Percentiles rank a stretch among this genome's conserved stretches.
Conservation (phyloP, 2,113 vertebrate genomes). For the Ageneiosus marmoratus region DNA sequence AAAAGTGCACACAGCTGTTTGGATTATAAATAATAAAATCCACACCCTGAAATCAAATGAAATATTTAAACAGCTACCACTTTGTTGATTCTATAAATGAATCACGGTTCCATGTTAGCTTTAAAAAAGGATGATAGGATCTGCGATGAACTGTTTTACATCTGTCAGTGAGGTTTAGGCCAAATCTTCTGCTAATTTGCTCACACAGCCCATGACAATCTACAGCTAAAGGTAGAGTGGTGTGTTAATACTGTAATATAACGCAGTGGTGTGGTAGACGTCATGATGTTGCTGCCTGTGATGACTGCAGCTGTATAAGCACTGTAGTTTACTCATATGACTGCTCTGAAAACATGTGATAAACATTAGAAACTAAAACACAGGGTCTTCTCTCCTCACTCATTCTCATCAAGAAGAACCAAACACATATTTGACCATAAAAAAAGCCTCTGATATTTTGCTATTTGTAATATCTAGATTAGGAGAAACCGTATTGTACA, state of each 20-base stretch:
- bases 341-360: not conserved
- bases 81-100: constrained; percentile 45
- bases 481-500: not conserved
- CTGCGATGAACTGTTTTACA: constrained; percentile 7
- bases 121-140: constrained; percentile 22
- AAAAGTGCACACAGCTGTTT: constrained; percentile 39
- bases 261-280: not conserved
- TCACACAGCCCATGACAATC: not conserved
- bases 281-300: not conserved
- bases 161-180: not conserved
- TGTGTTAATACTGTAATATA: not conserved
- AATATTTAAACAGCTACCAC: constrained; percentile 61
- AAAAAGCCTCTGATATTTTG: constrained; percentile 11
- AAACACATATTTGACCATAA: constrained; percentile 53
- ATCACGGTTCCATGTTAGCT: constrained; percentile 50
- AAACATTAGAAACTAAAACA: not conserved
- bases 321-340: not conserved
- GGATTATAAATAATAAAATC: constrained; percentile 64
- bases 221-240: not conserved
- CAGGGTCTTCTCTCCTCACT: constrained; percentile 41
- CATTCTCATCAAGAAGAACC: constrained; percentile 44
- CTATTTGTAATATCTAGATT: constrained; percentile 58
- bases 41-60: constrained; percentile 59
- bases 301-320: constrained; percentile 5
- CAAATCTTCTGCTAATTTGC: not conserved